phyloP scores from a whole-genome alignment of 35 echinoderm and acorn worm species.

The Acanthaster planci region DNA sequence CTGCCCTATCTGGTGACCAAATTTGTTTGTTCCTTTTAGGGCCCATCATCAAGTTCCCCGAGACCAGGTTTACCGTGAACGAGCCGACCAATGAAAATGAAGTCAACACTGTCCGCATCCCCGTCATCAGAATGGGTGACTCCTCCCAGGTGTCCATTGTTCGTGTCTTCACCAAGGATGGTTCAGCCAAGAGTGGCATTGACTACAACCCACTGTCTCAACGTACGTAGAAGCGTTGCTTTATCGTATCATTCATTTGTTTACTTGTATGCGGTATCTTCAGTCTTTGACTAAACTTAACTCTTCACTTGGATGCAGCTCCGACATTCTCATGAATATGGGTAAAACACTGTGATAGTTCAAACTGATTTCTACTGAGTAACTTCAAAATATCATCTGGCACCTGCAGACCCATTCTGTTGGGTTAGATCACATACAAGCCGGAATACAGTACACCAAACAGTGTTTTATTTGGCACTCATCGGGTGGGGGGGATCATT shows the following conservation, averaged over 20 bases:
- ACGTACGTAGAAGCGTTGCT: slow-evolving; percentile 49
- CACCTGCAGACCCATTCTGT: too few relatives aligned
- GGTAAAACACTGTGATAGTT: too few relatives aligned
- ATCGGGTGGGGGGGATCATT: too few relatives aligned
- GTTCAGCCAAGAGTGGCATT: slow-evolving; percentile 97
- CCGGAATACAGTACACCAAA: too few relatives aligned
- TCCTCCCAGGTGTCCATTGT: slow-evolving; percentile 89
- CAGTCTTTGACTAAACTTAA: not conserved
- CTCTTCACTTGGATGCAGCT: too few relatives aligned
- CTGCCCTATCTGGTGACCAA: not conserved
- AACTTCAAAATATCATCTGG: too few relatives aligned
- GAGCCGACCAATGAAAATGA: slow-evolving; percentile 71
- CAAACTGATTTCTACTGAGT: too few relatives aligned
- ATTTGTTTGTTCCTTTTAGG: slow-evolving; percentile 27
- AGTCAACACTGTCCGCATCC: slow-evolving; percentile 58
- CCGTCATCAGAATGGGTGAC: slow-evolving; percentile 90
- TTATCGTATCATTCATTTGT: not conserved
- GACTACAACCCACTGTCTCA: slow-evolving; percentile 92
- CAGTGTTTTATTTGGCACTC: too few relatives aligned
- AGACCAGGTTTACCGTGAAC: slow-evolving; percentile 83
- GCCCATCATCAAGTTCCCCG: slow-evolving; percentile 95
- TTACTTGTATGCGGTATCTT: not conserved
- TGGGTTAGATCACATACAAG: too few relatives aligned
- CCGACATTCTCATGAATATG: too few relatives aligned
- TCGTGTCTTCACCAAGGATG: slow-evolving; percentile 96